Conservation (phyloP, 1,140 invertebrate species). For the Trichonephila clavata region DNA sequence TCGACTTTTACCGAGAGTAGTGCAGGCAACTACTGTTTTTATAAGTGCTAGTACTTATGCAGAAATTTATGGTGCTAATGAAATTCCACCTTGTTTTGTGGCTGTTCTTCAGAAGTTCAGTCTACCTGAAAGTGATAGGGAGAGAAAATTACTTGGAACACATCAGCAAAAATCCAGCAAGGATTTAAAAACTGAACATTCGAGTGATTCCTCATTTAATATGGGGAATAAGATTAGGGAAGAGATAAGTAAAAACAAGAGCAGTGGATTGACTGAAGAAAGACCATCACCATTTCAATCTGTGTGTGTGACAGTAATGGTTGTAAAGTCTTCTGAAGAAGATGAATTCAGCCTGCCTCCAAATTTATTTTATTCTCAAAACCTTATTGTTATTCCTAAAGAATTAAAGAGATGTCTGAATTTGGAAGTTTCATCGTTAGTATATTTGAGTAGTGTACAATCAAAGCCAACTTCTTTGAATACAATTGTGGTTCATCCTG, state of each 20-base stretch:
- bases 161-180: neutral
- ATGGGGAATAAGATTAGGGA: neutral
- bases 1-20: neutral
- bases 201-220: neutral
- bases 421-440: constrained; percentile 52
- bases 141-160: neutral
- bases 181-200: neutral
- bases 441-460: constrained; percentile 6
- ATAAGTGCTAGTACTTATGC: constrained; percentile 50
- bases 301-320: constrained; percentile 63
- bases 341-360: constrained; percentile 60
- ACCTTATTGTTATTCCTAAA: constrained; percentile 50
- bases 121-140: neutral
- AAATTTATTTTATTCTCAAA: constrained; percentile 48
- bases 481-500: constrained; percentile 63
- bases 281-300: constrained; percentile 39
- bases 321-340: constrained; percentile 50
- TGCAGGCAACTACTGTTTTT: constrained; percentile 62
- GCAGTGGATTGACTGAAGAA: neutral
- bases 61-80: neutral
- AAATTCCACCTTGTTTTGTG: constrained; percentile 67
- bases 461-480: constrained; percentile 29
- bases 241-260: neutral
- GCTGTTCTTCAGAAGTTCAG: constrained; percentile 50
- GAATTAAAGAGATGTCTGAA: constrained; percentile 53